Evolutionary conservation across 2,888 invertebrate genomes (phyloP), one percentile per base, ranked within the genome.

Genomic region (Drosophila atroscutellata): DNA sequence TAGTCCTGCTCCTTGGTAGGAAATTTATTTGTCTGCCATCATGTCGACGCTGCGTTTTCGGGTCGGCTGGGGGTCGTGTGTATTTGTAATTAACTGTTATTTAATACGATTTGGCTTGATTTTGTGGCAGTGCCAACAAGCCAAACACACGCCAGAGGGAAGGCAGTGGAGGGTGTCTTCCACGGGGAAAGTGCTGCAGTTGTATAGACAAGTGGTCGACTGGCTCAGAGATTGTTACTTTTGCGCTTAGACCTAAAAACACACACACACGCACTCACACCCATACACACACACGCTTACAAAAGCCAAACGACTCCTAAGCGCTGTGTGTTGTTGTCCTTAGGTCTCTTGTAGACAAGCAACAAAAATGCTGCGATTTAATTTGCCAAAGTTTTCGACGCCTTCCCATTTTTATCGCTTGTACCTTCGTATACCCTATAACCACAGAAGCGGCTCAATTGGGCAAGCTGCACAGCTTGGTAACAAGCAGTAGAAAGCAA

Each of bases 1-100:
- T 45, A 28, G 55, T 36, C 56, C 45, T 52, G 51, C 30, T 59
- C 8, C 67, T 66, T 36, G 56, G 56, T 61, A 54, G 32, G 47
- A 69, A 74, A 79, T 79, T 78, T 79, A 75, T 79, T 78, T 79
- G 64, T 62, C 71, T 58, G 67, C 64, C 71, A 77, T 77, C 63
- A 70, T 77, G 77, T 77, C 70, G 77, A 77, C 77, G 69, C 69
- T 72, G 75, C 79, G 75, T 72, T 79, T 69, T 63, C 61, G 59
- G 20, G 30, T 62, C 36, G 61, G 30, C 34, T 59, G 52, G 32
- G 61, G 59, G 45, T 50, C 65, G 73, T 85, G 75, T 80, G 72
- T 79, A 75, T 84, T 84, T 80, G 84, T 85, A 85, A 85, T 85
- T 85, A 85, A 85, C 87, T 87, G 84, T 87, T 84, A 87, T 85